Conservation (phyloP, 2,888 invertebrate genomes). For the Polylopha cassiicola region DNA sequence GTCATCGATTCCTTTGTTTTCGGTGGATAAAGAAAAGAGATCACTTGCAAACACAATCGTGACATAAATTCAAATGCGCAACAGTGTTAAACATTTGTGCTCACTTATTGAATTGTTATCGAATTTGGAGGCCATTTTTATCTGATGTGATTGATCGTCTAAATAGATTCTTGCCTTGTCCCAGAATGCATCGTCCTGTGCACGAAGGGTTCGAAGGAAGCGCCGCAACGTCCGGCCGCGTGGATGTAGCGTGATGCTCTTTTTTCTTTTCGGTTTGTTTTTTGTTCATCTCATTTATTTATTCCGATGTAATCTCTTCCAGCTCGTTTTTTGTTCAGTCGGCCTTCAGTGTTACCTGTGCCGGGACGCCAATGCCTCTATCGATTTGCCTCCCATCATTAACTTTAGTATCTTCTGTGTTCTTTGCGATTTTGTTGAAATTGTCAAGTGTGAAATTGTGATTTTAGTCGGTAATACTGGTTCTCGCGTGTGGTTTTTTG, state of each 20-base stretch:
- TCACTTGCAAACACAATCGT: conserved; percentile 45
- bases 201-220: conserved; percentile 66
- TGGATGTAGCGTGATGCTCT: conserved; percentile 74
- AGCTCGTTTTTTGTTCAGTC: conserved; percentile 77
- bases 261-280: conserved; percentile 72
- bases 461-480: conserved; percentile 2
- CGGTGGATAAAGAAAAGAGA: conserved; percentile 39
- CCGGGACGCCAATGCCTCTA: conserved; percentile 62
- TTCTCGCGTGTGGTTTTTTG: conserved; percentile 30
- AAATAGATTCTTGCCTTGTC: not conserved
- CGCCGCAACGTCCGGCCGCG: conserved; percentile 77
- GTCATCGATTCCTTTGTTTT: conserved; percentile 63
- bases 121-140: too few relatives aligned
- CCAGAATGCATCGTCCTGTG: conserved; percentile 52
- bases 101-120: too few relatives aligned
- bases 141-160: not conserved
- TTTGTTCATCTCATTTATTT: conserved; percentile 79
- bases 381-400: conserved; percentile 38
- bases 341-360: conserved; percentile 77
- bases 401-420: conserved; percentile 30
- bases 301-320: conserved; percentile 78
- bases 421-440: conserved; percentile 12
- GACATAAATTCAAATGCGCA: conserved; percentile 28
- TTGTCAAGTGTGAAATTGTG: conserved; percentile 11
- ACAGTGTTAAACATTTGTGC: too few relatives aligned